Conservation (phyloP, 2,888 invertebrate species). For the Drosophila neoperkinsi region DNA sequence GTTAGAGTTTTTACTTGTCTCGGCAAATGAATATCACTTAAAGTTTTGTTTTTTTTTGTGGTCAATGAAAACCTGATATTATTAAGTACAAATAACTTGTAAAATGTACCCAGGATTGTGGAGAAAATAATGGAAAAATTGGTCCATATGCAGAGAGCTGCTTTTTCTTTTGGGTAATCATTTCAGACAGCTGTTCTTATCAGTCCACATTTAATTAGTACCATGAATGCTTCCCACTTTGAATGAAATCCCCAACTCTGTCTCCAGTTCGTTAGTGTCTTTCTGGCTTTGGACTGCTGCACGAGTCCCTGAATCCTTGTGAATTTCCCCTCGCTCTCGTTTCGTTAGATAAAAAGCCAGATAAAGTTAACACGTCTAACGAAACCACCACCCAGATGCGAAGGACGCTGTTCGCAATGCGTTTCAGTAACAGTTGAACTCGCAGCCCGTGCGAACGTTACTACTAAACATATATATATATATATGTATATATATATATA, state of each 20-base stretch:
- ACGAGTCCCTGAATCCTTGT: constrained; percentile 20
- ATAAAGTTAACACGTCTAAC: constrained; percentile 61
- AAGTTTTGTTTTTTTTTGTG: neutral
- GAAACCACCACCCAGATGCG: constrained; percentile 40
- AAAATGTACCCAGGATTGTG: neutral
- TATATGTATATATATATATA: neutral
- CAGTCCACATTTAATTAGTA: constrained; percentile 17
- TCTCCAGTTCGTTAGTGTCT: constrained; percentile 19
- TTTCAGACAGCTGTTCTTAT: constrained; percentile 6
- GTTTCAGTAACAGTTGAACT: constrained; percentile 68
- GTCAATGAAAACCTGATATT: constrained; percentile 3
- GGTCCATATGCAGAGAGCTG: neutral
- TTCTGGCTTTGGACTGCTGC: constrained; percentile 28
- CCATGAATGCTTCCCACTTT: constrained; percentile 28
- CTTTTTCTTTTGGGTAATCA: neutral
- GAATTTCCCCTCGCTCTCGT: constrained; percentile 44
- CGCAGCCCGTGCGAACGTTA: constrained; percentile 56
- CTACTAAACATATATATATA: neutral
- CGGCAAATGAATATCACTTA: neutral
- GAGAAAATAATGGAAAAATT: neutral
- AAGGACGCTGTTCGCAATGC: constrained; percentile 48
- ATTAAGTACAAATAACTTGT: neutral
- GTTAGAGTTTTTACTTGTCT: neutral
- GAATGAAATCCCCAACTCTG: constrained; percentile 32
- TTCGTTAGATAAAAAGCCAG: constrained; percentile 61